These are phyloP conservation scores for Arothron firmamentum DNA, from an alignment of 2,113 vertebrate species.

Conservation along the genomic window DNA sequence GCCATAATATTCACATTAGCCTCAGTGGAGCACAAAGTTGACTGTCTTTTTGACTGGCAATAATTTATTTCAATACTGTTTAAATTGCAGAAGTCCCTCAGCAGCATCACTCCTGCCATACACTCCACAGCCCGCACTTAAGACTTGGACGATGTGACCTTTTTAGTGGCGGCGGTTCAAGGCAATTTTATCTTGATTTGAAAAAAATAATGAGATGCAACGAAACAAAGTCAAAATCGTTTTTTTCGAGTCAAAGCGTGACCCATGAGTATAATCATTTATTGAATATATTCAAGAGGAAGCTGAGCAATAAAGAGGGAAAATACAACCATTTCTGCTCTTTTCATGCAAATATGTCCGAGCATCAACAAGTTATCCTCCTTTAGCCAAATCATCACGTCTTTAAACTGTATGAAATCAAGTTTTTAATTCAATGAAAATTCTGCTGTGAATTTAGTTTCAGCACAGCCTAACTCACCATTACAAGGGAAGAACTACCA, in stretches of 20 bases:
- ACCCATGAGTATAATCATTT: conserved; percentile 35
- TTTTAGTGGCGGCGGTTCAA: conserved; percentile 48
- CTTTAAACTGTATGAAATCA: too few relatives aligned
- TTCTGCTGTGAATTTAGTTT: too few relatives aligned
- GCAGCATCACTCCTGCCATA: conserved; percentile 31
- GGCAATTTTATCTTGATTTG: conserved; percentile 54
- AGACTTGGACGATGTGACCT: conserved; percentile 46
- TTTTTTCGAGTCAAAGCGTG: conserved; percentile 27
- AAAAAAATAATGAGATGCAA: conserved; percentile 57
- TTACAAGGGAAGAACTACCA: too few relatives aligned
- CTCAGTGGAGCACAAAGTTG: conserved; percentile 30
- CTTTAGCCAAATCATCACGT: too few relatives aligned
- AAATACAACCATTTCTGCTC: too few relatives aligned
- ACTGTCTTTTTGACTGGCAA: conserved; percentile 43
- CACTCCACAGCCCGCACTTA: conserved; percentile 12
- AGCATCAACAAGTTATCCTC: too few relatives aligned
- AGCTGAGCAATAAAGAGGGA: too few relatives aligned
- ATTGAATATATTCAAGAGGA: background rate
- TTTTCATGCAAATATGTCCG: too few relatives aligned
- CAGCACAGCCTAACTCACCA: too few relatives aligned
- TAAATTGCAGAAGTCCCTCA: conserved; percentile 39
- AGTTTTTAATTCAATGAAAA: too few relatives aligned
- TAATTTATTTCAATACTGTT: conserved; percentile 40
- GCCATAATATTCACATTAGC: conserved; percentile 29
- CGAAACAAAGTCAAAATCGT: conserved; percentile 35